Evolutionary conservation across 2,113 vertebrate species (phyloP).

Genomic region (Orycteropus afer): DNA sequence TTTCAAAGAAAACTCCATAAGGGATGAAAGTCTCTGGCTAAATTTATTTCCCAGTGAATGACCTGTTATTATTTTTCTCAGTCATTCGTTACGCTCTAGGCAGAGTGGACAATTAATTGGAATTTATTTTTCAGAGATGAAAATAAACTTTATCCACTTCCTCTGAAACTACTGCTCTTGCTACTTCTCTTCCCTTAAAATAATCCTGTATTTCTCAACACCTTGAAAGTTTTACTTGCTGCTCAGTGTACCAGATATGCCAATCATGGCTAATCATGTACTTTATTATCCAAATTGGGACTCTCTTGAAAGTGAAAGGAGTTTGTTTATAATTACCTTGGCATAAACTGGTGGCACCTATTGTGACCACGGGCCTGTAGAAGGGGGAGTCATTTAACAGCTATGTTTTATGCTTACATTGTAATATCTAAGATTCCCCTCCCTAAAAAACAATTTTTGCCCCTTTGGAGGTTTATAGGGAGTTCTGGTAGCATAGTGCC

Average conservation of each 20-base stretch:
- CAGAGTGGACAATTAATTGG: neutral
- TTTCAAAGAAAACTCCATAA: neutral
- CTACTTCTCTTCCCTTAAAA: neutral
- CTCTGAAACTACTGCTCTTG: neutral
- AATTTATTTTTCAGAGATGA: slow-evolving; percentile 8
- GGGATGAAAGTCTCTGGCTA: neutral
- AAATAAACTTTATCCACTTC: neutral
- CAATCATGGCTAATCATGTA: neutral
- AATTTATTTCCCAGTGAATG: neutral
- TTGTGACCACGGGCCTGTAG: neutral
- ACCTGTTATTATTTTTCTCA: neutral
- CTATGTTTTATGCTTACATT: neutral
- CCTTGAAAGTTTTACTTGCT: neutral
- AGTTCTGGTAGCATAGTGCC: no score
- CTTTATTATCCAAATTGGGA: neutral
- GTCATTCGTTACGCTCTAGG: neutral
- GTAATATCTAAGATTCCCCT: no score
- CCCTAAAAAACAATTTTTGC: no score
- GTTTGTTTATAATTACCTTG: neutral
- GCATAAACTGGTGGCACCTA: neutral
- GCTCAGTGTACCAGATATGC: neutral
- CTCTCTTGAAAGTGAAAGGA: neutral
- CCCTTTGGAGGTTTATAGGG: no score
- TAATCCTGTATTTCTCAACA: neutral
- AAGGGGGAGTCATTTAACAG: neutral